phyloP scores from a whole-genome alignment of 2,888 invertebrate genomes.

The Flexamia atlantica region DNA sequence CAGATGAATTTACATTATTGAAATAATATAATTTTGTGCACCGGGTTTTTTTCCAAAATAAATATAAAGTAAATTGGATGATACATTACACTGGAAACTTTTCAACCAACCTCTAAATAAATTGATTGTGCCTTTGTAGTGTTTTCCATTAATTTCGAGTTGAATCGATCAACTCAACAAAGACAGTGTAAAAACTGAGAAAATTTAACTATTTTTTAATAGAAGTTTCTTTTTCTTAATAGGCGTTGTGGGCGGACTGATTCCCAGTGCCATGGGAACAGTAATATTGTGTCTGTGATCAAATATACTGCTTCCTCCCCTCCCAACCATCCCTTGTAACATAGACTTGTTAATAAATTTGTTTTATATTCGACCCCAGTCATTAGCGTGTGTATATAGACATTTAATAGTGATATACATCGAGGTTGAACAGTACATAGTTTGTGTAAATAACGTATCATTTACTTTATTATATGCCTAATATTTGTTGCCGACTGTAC shows the following conservation, averaged over 20 bases:
- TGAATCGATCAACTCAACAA: not conserved
- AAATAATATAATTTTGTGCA: too few relatives aligned
- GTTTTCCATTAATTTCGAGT: slow-evolving; percentile 23
- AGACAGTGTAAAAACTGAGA: not conserved
- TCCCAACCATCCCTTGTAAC: slow-evolving; percentile 5
- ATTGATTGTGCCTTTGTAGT: slow-evolving; percentile 48
- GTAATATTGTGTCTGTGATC: slow-evolving; percentile 48
- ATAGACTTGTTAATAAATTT: slow-evolving; percentile 58
- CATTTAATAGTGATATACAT: slow-evolving; percentile 52
- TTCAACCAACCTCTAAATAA: slow-evolving; percentile 9
- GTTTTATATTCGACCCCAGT: slow-evolving; percentile 54
- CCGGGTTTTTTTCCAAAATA: too few relatives aligned
- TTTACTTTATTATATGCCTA: slow-evolving; percentile 55
- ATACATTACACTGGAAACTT: too few relatives aligned
- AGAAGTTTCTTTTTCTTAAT: too few relatives aligned
- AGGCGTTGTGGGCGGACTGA: slow-evolving; percentile 9
- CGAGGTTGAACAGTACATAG: slow-evolving; percentile 32
- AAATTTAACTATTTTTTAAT: not conserved
- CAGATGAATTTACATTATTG: too few relatives aligned
- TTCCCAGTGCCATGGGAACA: slow-evolving; percentile 52
- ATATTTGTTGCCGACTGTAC: slow-evolving; percentile 55
- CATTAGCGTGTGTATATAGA: slow-evolving; percentile 52
- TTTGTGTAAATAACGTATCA: slow-evolving; percentile 49
- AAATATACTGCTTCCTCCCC: slow-evolving; percentile 47
- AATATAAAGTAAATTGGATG: too few relatives aligned